Conservation (phyloP, 2,888 invertebrate species). For the Dicyrtomina minuta region DNA sequence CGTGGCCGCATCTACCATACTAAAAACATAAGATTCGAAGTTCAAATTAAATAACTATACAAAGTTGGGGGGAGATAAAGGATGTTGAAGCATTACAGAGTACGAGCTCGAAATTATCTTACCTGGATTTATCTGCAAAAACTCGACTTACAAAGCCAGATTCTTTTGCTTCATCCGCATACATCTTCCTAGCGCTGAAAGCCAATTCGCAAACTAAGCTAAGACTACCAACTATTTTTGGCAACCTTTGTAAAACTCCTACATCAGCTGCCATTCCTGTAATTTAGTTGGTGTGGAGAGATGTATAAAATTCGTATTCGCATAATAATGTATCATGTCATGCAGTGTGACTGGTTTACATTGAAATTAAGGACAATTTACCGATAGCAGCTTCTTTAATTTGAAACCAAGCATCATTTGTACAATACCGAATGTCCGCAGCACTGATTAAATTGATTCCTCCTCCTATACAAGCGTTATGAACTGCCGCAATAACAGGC, state of each 20-base stretch:
- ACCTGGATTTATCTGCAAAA: slow-evolving; percentile 70
- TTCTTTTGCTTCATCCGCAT: slow-evolving; percentile 74
- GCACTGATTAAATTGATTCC: slow-evolving; percentile 86
- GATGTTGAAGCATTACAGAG: too few relatives aligned
- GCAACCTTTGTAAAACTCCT: slow-evolving; percentile 87
- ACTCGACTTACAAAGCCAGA: slow-evolving; percentile 81
- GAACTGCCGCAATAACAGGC: slow-evolving; percentile 85
- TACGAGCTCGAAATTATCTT: slow-evolving; percentile 28
- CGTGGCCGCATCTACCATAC: slow-evolving; percentile 72
- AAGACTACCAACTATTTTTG: slow-evolving; percentile 83
- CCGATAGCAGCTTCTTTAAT: slow-evolving; percentile 74
- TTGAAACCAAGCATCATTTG: slow-evolving; percentile 85
- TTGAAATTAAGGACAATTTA: too few relatives aligned
- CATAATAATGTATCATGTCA: too few relatives aligned
- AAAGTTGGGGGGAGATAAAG: background rate
- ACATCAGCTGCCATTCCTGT: slow-evolving; percentile 98
- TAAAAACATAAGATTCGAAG: too few relatives aligned
- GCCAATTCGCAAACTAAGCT: slow-evolving; percentile 85
- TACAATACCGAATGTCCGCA: slow-evolving; percentile 88
- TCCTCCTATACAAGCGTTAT: slow-evolving; percentile 87
- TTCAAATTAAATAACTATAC: slow-evolving; percentile 2
- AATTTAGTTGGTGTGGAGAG: too few relatives aligned
- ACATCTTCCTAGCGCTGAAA: slow-evolving; percentile 79
- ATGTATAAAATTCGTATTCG: too few relatives aligned
- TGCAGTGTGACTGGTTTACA: too few relatives aligned